Evolutionary conservation across 2,797 vertebrate genomes (phyloP).

Genomic region (Anableps anableps): DNA sequence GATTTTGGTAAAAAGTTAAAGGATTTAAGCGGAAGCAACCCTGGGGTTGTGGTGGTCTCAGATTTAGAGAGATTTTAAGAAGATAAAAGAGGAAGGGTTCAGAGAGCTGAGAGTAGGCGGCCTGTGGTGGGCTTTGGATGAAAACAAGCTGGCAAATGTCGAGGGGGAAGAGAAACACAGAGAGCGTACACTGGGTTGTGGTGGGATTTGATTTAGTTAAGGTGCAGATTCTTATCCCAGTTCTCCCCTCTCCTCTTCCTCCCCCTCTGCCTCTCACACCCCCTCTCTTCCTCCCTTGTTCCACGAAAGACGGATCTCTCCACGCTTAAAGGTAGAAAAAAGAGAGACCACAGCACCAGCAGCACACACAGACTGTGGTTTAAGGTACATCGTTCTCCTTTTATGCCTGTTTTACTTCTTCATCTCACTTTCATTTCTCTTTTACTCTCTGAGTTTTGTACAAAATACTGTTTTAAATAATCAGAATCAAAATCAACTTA

Average conservation of each 20-base stretch:
- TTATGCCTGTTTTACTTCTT: conserved; percentile 30
- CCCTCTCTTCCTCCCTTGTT: conserved; percentile 83
- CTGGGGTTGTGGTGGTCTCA: conserved; percentile 80
- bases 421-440: conserved; percentile 28
- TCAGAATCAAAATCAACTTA: neutral
- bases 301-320: conserved; percentile 86
- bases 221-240: conserved; percentile 78
- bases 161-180: conserved; percentile 44
- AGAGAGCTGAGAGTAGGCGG: conserved; percentile 66
- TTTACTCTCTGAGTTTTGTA: conserved; percentile 11
- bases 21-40: conserved; percentile 40
- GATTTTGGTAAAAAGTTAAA: conserved; percentile 19
- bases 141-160: conserved; percentile 58
- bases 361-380: conserved; percentile 65
- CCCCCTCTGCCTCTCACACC: conserved; percentile 71
- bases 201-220: conserved; percentile 82
- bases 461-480: conserved; percentile 16
- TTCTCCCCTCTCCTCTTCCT: conserved; percentile 61
- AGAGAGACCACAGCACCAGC: conserved; percentile 65
- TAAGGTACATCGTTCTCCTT: conserved; percentile 48
- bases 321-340: conserved; percentile 61
- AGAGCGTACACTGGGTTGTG: conserved; percentile 63
- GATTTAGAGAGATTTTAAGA: conserved; percentile 71
- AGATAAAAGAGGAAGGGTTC: conserved; percentile 54
- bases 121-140: conserved; percentile 77